These are phyloP conservation scores for Sciaenops ocellatus DNA, from an alignment of 2,797 vertebrate genomes.

Conservation along the genomic window DNA sequence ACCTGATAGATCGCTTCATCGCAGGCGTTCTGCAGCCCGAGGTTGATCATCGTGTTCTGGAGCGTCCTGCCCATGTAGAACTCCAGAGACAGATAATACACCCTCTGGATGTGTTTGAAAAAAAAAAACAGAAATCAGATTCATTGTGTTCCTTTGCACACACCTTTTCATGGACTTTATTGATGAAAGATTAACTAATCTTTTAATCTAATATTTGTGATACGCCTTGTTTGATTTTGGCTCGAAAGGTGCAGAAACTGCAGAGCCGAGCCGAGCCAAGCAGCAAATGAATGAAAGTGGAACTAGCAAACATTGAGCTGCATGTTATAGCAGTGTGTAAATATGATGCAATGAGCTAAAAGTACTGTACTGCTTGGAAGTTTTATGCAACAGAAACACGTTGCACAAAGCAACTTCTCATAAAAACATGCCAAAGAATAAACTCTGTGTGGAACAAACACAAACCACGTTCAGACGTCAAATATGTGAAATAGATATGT, in stretches of 20 bases:
- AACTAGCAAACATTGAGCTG: slow-evolving; percentile 19
- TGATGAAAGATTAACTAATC: not conserved
- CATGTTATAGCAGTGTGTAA: slow-evolving; percentile 5
- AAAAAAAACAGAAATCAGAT: not conserved
- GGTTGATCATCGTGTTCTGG: slow-evolving; percentile 98
- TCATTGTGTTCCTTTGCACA: not conserved
- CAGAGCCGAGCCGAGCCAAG: not conserved
- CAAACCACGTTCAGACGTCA: not conserved
- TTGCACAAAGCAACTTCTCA: not conserved
- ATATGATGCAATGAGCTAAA: slow-evolving; percentile 25
- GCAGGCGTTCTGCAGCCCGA: slow-evolving; percentile 96
- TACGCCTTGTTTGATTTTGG: not conserved
- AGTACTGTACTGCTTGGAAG: not conserved
- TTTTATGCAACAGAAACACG: slow-evolving; percentile 22
- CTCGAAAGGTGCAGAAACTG: not conserved
- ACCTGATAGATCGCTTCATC: slow-evolving; percentile 99
- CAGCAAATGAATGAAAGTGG: slow-evolving; percentile 5
- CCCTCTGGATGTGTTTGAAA: slow-evolving; percentile 83
- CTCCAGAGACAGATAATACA: slow-evolving; percentile 98
- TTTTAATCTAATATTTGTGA: not conserved
- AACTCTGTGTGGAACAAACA: not conserved
- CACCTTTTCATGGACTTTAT: not conserved
- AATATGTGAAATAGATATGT: not conserved
- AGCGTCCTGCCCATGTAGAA: slow-evolving; percentile 97
- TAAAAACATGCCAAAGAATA: not conserved